phyloP scores from a whole-genome alignment of 2,113 vertebrate species.

The Antechinus stuartii region DNA sequence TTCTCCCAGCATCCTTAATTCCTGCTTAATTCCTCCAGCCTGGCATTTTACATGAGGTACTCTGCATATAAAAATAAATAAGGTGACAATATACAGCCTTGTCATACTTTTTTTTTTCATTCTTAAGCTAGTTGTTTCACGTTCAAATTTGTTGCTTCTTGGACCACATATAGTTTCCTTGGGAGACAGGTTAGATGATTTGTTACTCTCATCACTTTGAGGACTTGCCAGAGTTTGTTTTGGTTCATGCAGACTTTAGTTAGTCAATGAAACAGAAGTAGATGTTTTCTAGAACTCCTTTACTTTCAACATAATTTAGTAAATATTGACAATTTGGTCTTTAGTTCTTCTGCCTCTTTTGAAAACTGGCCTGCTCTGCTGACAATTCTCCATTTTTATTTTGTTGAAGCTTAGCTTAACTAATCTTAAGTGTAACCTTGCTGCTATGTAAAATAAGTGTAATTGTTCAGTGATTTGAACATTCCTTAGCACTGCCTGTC shows the following conservation, averaged over 20 bases:
- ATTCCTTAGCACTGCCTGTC: background rate
- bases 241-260: background rate
- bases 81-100: background rate
- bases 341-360: background rate
- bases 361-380: background rate
- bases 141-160: background rate
- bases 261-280: background rate
- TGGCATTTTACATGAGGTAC: background rate
- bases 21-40: background rate
- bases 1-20: background rate
- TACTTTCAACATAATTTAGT: background rate
- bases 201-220: background rate
- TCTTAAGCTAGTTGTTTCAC: background rate
- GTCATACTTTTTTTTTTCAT: background rate
- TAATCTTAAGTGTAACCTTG: background rate
- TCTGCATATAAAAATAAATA: background rate
- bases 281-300: background rate
- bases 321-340: background rate
- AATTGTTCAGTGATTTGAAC: background rate
- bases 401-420: background rate
- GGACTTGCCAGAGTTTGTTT: background rate
- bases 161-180: background rate
- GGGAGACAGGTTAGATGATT: background rate
- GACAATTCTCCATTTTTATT: background rate
- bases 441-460: background rate